Conservation (phyloP, 2,888 invertebrate genomes). For the Dromius quadrimaculatus region DNA sequence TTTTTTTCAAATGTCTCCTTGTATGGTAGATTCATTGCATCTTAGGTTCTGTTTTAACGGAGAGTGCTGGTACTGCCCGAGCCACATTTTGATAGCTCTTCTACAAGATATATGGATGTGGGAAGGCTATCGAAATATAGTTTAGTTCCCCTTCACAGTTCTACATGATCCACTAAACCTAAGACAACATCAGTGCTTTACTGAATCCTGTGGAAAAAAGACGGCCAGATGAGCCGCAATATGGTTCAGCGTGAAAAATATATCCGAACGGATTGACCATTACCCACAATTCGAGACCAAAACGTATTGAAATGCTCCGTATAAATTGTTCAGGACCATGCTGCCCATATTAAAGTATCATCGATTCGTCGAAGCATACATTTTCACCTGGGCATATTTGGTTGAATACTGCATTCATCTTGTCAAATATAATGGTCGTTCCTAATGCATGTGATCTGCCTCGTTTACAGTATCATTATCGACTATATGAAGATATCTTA, state of each 20-base stretch:
- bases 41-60: conserved; percentile 40
- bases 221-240: conserved; percentile 54
- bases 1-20: conserved; percentile 14
- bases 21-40: conserved; percentile 14
- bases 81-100: conserved; percentile 34
- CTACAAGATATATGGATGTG: conserved; percentile 51
- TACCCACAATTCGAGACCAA: conserved; percentile 59
- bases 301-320: conserved; percentile 58
- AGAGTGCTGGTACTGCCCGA: conserved; percentile 49
- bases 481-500: too few relatives aligned
- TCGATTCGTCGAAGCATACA: conserved; percentile 55
- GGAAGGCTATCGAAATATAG: conserved; percentile 55
- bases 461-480: too few relatives aligned
- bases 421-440: conserved; percentile 53
- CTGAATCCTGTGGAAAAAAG: conserved; percentile 36
- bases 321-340: conserved; percentile 58
- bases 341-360: conserved; percentile 57
- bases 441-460: conserved; percentile 54
- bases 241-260: conserved; percentile 56
- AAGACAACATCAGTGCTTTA: conserved; percentile 55
- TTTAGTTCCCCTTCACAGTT: conserved; percentile 39
- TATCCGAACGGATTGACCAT: conserved; percentile 56
- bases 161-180: conserved; percentile 50
- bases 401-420: conserved; percentile 49
- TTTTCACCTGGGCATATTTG: conserved; percentile 43